Evolutionary conservation across 2,888 invertebrate genomes (phyloP).

Genomic region (Gnatocerus cornutus): DNA sequence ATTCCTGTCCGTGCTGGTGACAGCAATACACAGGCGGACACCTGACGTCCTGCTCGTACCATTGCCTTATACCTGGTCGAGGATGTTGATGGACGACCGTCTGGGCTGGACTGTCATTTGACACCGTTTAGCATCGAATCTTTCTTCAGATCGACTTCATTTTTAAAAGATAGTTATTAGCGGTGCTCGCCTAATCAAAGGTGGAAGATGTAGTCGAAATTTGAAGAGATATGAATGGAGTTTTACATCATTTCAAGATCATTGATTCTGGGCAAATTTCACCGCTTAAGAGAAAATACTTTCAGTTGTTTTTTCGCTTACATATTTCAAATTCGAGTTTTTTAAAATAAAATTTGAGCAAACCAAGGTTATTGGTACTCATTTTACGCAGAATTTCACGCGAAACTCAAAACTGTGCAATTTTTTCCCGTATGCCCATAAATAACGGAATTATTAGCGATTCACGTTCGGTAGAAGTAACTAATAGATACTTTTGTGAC

Average conservation of each 20-base stretch:
- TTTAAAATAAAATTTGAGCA: too few relatives aligned
- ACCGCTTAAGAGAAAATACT: too few relatives aligned
- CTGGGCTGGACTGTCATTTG: constrained; percentile 53
- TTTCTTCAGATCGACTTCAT: constrained; percentile 39
- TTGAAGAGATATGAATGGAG: neutral
- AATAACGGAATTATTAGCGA: too few relatives aligned
- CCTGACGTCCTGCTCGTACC: constrained; percentile 54
- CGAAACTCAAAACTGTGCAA: too few relatives aligned
- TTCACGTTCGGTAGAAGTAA: too few relatives aligned
- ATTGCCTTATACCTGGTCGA: constrained; percentile 53
- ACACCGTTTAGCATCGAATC: constrained; percentile 54
- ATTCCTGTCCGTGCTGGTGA: constrained; percentile 55
- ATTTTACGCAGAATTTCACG: too few relatives aligned
- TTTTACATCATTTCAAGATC: neutral
- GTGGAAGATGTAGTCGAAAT: neutral
- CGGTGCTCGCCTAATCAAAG: neutral
- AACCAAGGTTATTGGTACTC: too few relatives aligned
- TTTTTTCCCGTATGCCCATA: too few relatives aligned
- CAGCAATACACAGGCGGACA: constrained; percentile 56
- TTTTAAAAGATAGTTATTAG: constrained; percentile 30
- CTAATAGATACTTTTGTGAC: too few relatives aligned
- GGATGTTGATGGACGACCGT: constrained; percentile 58
- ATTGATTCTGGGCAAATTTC: too few relatives aligned
- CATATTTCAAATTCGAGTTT: too few relatives aligned
- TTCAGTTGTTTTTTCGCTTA: too few relatives aligned